Percentiles rank a stretch among this genome's conserved stretches.
These are phyloP conservation scores for Ploceus nigricollis DNA, from an alignment of 2,113 vertebrate species.

Conservation along the genomic window DNA sequence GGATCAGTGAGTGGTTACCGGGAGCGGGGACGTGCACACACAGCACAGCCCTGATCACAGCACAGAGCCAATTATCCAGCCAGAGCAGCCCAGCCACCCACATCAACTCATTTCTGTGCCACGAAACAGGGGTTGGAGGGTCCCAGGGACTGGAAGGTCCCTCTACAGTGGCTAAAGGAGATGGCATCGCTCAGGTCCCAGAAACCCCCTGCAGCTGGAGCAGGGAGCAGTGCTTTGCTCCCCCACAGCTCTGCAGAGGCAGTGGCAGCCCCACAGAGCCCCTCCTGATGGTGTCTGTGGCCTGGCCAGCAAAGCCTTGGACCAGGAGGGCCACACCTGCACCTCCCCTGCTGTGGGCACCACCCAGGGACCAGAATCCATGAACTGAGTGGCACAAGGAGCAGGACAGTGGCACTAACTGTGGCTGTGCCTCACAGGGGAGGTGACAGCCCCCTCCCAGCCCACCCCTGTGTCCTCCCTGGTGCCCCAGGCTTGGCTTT, in stretches of 20 bases:
- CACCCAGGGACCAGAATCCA: not conserved
- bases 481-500: not conserved
- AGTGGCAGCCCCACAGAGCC: not conserved
- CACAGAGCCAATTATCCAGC: not conserved
- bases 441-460: not conserved
- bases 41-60: rapidly evolving
- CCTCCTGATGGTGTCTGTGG: not conserved
- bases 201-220: not conserved
- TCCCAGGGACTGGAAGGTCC: not conserved
- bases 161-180: not conserved
- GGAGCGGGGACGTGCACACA: rapidly evolving
- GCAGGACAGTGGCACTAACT: not conserved
- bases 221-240: rapidly evolving
- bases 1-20: not conserved
- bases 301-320: not conserved
- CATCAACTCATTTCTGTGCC: not conserved
- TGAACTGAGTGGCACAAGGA: not conserved
- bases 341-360: not conserved
- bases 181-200: not conserved
- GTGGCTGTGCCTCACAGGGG: not conserved
- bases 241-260: not conserved
- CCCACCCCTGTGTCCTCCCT: not conserved
- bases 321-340: not conserved
- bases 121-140: rapidly evolving
- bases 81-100: not conserved